These are phyloP conservation scores for Tetranychus truncatus DNA, from an alignment of 2,888 invertebrate genomes.

Conservation along the genomic window DNA sequence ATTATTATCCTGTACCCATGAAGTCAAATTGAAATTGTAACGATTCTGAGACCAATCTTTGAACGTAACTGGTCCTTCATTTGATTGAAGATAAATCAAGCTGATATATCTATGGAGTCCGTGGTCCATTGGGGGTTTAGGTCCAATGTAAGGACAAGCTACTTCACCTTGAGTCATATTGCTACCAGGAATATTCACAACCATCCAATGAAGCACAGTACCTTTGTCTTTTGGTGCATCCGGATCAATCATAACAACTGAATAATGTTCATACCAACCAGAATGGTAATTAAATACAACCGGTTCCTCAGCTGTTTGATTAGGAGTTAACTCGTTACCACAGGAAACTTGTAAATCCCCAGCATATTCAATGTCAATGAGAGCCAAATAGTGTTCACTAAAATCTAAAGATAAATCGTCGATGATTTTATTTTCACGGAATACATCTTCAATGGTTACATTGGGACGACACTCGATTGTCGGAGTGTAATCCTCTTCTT, in stretches of 20 bases:
- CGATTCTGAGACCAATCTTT: neutral
- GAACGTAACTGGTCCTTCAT: neutral
- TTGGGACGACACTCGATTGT: neutral
- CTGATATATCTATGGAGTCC: neutral
- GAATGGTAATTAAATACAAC: neutral
- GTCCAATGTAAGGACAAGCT: neutral
- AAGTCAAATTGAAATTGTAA: neutral
- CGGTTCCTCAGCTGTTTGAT: neutral
- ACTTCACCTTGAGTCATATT: neutral
- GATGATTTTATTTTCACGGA: neutral
- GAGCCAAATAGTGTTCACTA: neutral
- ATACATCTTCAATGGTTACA: neutral
- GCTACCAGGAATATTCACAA: neutral
- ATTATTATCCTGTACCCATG: neutral
- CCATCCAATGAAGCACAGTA: neutral
- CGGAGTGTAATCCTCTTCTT: neutral
- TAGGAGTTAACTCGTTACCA: neutral
- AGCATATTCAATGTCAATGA: neutral
- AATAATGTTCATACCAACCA: conserved; percentile 1
- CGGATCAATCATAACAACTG: neutral
- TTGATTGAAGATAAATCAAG: neutral
- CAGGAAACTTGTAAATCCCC: neutral
- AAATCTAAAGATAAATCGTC: neutral
- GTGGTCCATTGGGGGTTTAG: neutral
- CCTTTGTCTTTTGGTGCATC: neutral